Base-by-base conservation (phyloP, 2,888 invertebrate species). In the Volucella zonaria region DNA sequence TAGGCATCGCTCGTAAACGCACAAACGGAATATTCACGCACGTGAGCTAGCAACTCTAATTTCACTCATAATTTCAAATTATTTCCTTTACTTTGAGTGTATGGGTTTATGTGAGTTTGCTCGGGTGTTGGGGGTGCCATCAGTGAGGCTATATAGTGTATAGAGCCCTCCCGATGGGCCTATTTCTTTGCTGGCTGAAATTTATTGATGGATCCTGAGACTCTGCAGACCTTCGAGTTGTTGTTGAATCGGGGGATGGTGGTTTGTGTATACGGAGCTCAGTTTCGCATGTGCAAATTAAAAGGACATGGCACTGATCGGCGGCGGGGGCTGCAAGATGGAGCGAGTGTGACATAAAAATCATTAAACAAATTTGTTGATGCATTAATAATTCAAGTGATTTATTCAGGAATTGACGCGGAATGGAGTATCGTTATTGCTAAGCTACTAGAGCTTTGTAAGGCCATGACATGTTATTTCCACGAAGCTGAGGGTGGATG, bases 61-160 rank as follows among this genome's bases (percentile, higher is more conserved):
- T 80, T 76, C 70, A 83, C 70, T 80, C 75, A 83, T 83, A 83
- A 76, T 80, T 83, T 68, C 75, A 83, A 83, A 83, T 83, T 80
- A 80, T 75, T 80, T 83, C 70, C 59, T 80, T 80, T 43, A 67
- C 75, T 61, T 61, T 66, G 31, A 23, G 15, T 40, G 31, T 45
- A 10, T 1, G 59, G 11, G 47, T n/a, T 1, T 31, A 8, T 14
- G 15, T 31, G 15, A 1, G 59, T 42, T 59, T 42, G 40, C 49
- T 18, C 51, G 23, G 51, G 75, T 49, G 51, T 42, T 8, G 14
- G 52, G 52, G 64, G 54, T 82, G 71, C 43, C 58, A 64, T 77
- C 73, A 71, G 58, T 56, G 78, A 12, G 43, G 49, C 58, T 45
- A n/a, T 59, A 43, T 47, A 49, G 18, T 52, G 15, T 59, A 43